Percentiles rank a stretch among this genome's conserved stretches.
phyloP scores from a whole-genome alignment of 2,797 vertebrate genomes.

The Spinus pinus region DNA sequence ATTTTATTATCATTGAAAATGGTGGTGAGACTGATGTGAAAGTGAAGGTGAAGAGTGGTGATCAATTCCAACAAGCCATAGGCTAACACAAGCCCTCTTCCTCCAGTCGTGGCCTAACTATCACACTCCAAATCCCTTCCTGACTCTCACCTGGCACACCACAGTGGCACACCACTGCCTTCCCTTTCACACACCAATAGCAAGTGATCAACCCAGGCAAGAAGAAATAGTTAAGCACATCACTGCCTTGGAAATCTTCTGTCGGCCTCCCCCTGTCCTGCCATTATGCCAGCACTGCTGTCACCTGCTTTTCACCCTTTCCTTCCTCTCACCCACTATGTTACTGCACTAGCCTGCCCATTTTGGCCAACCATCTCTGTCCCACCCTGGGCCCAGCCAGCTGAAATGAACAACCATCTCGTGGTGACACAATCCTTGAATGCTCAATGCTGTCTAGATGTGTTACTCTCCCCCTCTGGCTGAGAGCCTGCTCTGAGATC shows the following conservation, averaged over 20 bases:
- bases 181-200: not conserved
- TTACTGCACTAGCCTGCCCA: not conserved
- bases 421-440: not conserved
- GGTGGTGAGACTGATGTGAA: not conserved
- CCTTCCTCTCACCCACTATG: not conserved
- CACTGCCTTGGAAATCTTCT: not conserved
- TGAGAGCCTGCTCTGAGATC: not conserved
- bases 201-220: accelerated
- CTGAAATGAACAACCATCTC: not conserved
- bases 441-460: not conserved
- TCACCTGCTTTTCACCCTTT: not conserved
- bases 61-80: not conserved
- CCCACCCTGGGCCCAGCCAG: accelerated
- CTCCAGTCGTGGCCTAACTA: not conserved
- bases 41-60: not conserved
- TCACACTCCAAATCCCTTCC: not conserved
- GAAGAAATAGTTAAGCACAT: not conserved
- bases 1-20: not conserved
- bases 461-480: not conserved
- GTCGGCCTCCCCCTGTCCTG: not conserved
- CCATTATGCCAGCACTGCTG: not conserved
- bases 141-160: not conserved
- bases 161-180: not conserved
- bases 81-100: not conserved
- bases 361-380: not conserved